Evolutionary conservation across 2,888 invertebrate genomes (phyloP), one percentile per base, ranked within the genome.

Genomic region (Eupelmus urozonus): DNA sequence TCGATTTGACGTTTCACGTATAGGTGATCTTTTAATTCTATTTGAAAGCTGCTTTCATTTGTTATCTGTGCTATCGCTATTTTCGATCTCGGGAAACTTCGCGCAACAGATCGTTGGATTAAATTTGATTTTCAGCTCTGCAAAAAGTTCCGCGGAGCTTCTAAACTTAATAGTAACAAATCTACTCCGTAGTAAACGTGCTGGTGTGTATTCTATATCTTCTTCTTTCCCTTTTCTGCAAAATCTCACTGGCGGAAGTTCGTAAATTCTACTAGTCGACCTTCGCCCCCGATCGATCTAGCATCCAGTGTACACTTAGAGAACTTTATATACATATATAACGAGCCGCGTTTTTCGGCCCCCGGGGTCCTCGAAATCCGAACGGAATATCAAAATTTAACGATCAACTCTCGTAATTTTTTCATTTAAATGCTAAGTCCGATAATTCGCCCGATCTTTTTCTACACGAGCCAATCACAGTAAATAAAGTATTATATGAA

Each of bases 321-420:
- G 13, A 40, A 20, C 16, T 45, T 65, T 34, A 34, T 20, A 49
- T 57, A 55, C n/a, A n/a, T n/a, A n/a, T n/a, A n/a, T n/a, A n/a
- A 57, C 42, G 45, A 27, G 18, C 55, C 7, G 53, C 45, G 5
- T 49, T 62, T 18, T 23, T 13, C 67, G 34, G 51, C 34, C 42
- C 42, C 45, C 16, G 63, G 27, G 25, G 25, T 16, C 51, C 25
- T 20, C 59, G 59, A 69, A 66, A 74, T 59, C 60, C 34, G 11
- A 25, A 18, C 45, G 34, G 25, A 66, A 59, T 74, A 74, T 74
- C 45, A 59, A 74, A 66, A 74, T 67, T 62, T 49, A 75, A 53
- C 60, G 53, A 18, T 18, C 1, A n/a, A 4, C n/a, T 5, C 40
- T 25, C 29, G 45, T n/a, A 25, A 66, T 74, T 59, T 66, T 51